Percentiles rank a stretch among this genome's conserved stretches.
Evolutionary conservation across 2,113 vertebrate genomes (phyloP).

Genomic region (Paradisaea rubra): DNA sequence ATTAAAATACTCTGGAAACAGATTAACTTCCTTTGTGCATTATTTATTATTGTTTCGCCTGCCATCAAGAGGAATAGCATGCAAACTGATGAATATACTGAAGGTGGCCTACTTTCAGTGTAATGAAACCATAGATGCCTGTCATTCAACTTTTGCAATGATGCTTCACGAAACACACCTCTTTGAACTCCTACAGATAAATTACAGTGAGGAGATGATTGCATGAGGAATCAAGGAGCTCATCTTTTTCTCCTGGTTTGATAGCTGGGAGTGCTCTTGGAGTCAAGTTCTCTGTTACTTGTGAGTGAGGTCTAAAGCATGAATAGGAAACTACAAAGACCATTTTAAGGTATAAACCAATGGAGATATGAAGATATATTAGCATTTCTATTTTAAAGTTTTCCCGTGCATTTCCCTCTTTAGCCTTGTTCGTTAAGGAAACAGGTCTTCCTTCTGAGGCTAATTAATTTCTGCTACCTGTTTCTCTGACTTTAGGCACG

Average conservation of each 20-base stretch:
- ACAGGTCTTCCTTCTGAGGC: background rate
- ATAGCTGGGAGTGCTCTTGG: background rate
- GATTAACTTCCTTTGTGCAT: constrained; percentile 47
- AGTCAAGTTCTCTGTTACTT: background rate
- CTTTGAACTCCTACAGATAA: background rate
- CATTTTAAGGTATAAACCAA: background rate
- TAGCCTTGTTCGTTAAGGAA: background rate
- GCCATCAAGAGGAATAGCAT: background rate
- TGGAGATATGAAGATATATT: background rate
- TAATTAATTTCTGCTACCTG: background rate
- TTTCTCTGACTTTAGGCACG: background rate
- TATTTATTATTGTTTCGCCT: constrained; percentile 60
- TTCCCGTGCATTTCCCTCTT: background rate
- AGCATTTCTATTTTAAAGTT: background rate
- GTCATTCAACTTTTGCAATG: background rate
- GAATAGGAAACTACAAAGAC: background rate
- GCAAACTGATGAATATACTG: background rate
- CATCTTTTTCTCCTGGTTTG: background rate
- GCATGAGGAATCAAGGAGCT: background rate
- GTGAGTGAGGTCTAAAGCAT: background rate
- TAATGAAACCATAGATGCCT: background rate
- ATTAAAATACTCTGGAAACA: constrained; percentile 40
- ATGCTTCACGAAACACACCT: background rate
- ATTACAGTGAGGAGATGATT: background rate
- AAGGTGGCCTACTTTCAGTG: background rate